Percentiles rank a stretch among this genome's conserved stretches.
phyloP scores from a whole-genome alignment of 2,797 vertebrate genomes.

The Rhyacichthys aspro region DNA sequence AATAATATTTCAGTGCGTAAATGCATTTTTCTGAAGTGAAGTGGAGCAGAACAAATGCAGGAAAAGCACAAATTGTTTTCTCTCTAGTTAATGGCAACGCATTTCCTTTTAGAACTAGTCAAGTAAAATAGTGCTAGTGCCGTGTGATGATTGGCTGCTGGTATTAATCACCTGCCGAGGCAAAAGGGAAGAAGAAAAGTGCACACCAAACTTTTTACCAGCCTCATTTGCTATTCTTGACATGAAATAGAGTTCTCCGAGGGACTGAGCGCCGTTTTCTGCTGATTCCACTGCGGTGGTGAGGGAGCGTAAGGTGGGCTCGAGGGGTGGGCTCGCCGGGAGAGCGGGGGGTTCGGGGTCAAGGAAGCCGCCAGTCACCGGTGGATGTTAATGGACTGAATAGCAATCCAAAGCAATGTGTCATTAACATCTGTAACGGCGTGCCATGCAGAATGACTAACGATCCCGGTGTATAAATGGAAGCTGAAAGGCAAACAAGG shows the following conservation, averaged over 20 bases:
- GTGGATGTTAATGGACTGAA: constrained; percentile 54
- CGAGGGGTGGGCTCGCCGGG: constrained; percentile 30
- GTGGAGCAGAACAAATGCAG: constrained; percentile 65
- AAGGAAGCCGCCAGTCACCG: constrained; percentile 43
- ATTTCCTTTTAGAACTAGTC: constrained; percentile 47
- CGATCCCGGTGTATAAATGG: constrained; percentile 38
- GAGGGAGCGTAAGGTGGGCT: constrained; percentile 60
- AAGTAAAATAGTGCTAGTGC: constrained; percentile 13
- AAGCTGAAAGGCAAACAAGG: constrained; percentile 56
- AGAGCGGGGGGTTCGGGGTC: constrained; percentile 59
- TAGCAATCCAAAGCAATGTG: constrained; percentile 69
- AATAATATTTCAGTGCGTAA: constrained; percentile 63
- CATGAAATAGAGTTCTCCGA: constrained; percentile 62
- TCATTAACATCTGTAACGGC: constrained; percentile 67
- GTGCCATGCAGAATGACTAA: constrained; percentile 58
- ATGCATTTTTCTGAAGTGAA: constrained; percentile 65
- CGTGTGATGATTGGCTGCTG: constrained; percentile 12
- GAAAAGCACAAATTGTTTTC: too few species aligned
- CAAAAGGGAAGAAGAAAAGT: constrained; percentile 22
- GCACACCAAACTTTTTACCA: constrained; percentile 50
- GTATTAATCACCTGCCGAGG: constrained; percentile 29
- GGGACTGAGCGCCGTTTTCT: constrained; percentile 54
- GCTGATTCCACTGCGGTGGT: constrained; percentile 64
- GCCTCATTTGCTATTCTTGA: constrained; percentile 68
- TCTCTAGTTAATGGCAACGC: constrained; percentile 54